These are phyloP conservation scores for Macrophya annulata DNA, from an alignment of 2,888 invertebrate genomes.

Conservation along the genomic window DNA sequence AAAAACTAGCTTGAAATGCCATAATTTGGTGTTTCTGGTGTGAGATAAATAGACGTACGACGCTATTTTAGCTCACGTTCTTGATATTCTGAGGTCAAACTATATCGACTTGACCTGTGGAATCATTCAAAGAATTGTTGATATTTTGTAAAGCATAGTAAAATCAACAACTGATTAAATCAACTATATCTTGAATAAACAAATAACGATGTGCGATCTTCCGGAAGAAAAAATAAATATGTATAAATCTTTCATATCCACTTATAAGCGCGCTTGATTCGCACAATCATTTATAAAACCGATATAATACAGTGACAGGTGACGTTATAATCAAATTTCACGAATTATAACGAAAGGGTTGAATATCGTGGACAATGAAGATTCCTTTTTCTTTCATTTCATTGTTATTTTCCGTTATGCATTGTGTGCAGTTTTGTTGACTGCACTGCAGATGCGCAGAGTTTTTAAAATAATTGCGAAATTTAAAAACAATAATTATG, in stretches of 20 bases:
- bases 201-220: neutral
- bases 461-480: neutral
- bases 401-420: constrained; percentile 18
- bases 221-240: neutral
- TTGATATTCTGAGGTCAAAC: neutral
- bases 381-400: constrained; percentile 19
- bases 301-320: neutral
- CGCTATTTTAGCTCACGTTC: neutral
- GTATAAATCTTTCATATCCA: neutral
- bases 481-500: constrained; percentile 1
- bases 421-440: constrained; percentile 17
- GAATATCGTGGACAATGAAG: constrained; percentile 29
- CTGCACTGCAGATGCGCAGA: constrained; percentile 3
- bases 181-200: neutral
- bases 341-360: neutral
- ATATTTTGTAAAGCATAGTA: neutral
- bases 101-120: neutral
- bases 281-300: neutral
- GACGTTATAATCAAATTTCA: neutral
- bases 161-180: neutral
- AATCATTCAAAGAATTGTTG: neutral
- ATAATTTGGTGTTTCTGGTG: neutral
- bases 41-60: neutral
- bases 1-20: neutral
- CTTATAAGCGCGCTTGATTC: neutral